These are phyloP conservation scores for Otocyon megalotis DNA, from an alignment of 2,113 vertebrate genomes.

Conservation along the genomic window DNA sequence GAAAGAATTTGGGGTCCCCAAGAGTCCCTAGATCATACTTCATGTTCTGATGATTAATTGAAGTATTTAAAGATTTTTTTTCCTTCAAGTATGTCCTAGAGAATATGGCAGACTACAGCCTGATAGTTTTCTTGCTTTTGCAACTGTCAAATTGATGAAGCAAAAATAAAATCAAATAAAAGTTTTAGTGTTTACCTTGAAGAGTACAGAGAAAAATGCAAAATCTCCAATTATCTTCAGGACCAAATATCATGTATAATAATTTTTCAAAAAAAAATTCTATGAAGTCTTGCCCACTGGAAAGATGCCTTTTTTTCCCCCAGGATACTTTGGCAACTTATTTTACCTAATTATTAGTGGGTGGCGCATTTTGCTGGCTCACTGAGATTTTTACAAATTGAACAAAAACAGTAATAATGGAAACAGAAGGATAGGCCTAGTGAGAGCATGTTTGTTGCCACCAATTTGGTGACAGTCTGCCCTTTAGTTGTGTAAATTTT, in stretches of 20 bases:
- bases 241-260: background rate
- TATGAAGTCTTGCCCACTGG: background rate
- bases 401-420: background rate
- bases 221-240: background rate
- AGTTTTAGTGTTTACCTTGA: background rate
- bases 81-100: background rate
- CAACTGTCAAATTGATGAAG: background rate
- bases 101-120: background rate
- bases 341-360: background rate
- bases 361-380: background rate
- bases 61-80: background rate
- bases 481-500: background rate
- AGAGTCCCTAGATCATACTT: background rate
- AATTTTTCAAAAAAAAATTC: slow-evolving; percentile 8
- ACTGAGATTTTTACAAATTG: slow-evolving; percentile 37
- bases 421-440: background rate
- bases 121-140: background rate
- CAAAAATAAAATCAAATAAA: slow-evolving; percentile 24
- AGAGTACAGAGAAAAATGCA: background rate
- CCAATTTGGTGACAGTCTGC: background rate
- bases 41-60: background rate
- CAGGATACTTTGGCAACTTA: background rate
- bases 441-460: background rate
- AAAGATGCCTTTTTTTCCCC: background rate
- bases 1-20: background rate